Evolutionary conservation across 2,113 vertebrate genomes (phyloP).

Genomic region (Sisor rabdophorus): DNA sequence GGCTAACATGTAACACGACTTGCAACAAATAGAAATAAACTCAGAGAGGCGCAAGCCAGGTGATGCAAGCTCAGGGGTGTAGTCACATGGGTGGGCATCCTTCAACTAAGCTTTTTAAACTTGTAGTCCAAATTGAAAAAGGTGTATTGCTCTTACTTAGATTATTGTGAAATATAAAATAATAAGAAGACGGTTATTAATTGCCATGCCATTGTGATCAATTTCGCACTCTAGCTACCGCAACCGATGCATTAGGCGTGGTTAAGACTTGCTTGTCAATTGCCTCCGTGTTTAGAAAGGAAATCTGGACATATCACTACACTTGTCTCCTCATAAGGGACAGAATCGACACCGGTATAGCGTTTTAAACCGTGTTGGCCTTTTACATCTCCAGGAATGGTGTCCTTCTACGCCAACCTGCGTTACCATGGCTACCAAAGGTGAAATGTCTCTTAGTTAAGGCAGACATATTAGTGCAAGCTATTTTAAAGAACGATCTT

Average conservation of each 20-base stretch:
- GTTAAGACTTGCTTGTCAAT: not conserved
- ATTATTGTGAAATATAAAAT: not conserved
- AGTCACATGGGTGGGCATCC: not conserved
- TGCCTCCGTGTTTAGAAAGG: too few species aligned
- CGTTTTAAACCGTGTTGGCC: not conserved
- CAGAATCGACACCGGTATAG: not conserved
- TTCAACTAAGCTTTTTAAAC: not conserved
- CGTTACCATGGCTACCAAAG: conserved; percentile 7
- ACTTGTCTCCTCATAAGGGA: conserved; percentile 31
- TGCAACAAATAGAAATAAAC: not conserved
- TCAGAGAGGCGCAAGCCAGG: not conserved
- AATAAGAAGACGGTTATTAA: not conserved
- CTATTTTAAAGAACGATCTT: not conserved
- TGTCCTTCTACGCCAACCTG: not conserved
- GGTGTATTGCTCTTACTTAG: not conserved
- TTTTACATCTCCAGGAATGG: not conserved
- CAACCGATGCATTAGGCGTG: not conserved
- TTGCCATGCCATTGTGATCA: not conserved
- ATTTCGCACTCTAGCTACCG: not conserved
- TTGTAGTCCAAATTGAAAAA: not conserved
- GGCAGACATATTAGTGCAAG: not conserved
- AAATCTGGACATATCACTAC: not conserved
- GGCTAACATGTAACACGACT: not conserved
- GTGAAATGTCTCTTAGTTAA: not conserved
- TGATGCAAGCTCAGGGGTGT: conserved; percentile 16